Base-by-base conservation (phyloP, 2,888 invertebrate species). In the Cancer borealis region DNA sequence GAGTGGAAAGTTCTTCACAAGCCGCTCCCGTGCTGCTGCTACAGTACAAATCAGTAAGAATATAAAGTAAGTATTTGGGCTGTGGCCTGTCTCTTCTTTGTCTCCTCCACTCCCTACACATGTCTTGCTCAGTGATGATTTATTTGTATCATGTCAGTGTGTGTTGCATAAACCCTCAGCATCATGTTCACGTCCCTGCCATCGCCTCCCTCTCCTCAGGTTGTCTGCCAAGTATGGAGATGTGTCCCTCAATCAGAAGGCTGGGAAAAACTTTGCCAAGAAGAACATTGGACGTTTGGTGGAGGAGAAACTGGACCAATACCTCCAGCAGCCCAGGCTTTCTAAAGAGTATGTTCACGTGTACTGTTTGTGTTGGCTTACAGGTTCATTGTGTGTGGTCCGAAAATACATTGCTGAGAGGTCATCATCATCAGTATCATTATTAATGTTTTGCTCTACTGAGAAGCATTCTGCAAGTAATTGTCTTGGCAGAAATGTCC, bases 11-110 rank as follows among this genome's bases (percentile, higher is more conserved):
- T 94, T 95, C 46, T 95, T 95, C 93, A 95, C 95, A 17, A 95
- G 95, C 60, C 93, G 95, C 14, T 95, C 95, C 21, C 90, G 93
- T 79, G 94, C 95, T n/a, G 94, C 95, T 26, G 95, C 95, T 12
- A 95, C 94, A 14, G 95, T 95, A 4, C 93, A 95, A 47, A 95
- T 95, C 60, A 91, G 92, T 60, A 94, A 95, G 73, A 95, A 90
- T 39, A 93, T 95, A n/a, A 90, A 87, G 95, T 95, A 39, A 95
- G 95, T 93, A 17, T 54, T 54, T 54, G 54, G 54, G 14, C 90
- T 91, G 49, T 91, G 47, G 39, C 91, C 46, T 49, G 46, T 21
- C 47, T 47, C 39, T 47, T 26, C 47, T 47, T 54, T 47, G 30
- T 30, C 3, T 84, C 26, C 26, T 30, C 26, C 45, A 14, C 4